Percentiles rank a stretch among this genome's conserved stretches.
Conservation (phyloP, 2,113 vertebrate species). For the Hippocampus zosterae region DNA sequence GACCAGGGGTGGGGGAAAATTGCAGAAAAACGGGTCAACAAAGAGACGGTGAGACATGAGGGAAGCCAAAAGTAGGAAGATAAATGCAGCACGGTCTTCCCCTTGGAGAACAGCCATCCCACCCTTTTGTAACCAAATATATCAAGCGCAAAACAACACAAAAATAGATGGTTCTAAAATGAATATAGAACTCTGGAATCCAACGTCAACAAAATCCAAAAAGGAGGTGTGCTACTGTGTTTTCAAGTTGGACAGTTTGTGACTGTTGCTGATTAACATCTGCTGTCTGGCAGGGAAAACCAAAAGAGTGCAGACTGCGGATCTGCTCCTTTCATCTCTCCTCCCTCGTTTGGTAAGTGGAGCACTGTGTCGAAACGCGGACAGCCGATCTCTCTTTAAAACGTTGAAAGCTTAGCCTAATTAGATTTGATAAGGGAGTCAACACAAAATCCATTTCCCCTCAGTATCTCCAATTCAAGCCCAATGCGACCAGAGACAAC, state of each 20-base stretch:
- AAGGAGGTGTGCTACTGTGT: not conserved
- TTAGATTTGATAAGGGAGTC: constrained; percentile 3
- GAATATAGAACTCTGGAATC: not conserved
- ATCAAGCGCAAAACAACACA: not conserved
- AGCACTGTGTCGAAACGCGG: not conserved
- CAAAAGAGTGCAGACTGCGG: not conserved
- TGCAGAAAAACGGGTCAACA: constrained; percentile 33
- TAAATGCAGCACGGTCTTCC: not conserved
- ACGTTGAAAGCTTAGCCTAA: constrained; percentile 5
- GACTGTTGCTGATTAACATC: not conserved
- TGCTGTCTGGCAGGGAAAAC: not conserved
- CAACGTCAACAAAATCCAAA: constrained; percentile 1
- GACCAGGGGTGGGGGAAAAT: not conserved
- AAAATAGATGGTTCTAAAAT: not conserved
- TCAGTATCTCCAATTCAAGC: not conserved
- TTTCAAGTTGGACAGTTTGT: not conserved
- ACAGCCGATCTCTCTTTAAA: not conserved
- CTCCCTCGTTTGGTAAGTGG: not conserved
- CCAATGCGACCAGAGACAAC: not conserved
- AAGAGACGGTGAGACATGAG: constrained; percentile 8
- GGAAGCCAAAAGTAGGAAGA: not conserved
- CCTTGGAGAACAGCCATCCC: constrained; percentile 1
- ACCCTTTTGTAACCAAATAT: not conserved
- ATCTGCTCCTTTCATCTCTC: not conserved
- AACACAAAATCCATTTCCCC: not conserved